Conservation (phyloP, 2,113 vertebrate species). For the Oncorhynchus kisutch region DNA sequence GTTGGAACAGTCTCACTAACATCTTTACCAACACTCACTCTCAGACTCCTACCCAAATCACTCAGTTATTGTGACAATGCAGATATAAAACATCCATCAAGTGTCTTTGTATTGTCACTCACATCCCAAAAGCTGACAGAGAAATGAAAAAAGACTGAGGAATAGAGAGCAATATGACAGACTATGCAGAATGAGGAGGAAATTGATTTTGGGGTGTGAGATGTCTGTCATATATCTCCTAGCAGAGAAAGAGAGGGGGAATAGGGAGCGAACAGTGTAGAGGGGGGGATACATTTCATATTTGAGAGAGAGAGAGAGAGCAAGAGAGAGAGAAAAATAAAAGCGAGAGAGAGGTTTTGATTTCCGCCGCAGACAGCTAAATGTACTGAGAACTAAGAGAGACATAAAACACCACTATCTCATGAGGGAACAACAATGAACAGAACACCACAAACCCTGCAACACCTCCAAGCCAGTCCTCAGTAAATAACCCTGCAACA, state of each 20-base stretch:
- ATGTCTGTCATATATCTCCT: slow-evolving; percentile 24
- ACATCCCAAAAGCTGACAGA: slow-evolving; percentile 13
- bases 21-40: too few relatives aligned
- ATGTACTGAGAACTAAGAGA: background rate
- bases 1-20: too few relatives aligned
- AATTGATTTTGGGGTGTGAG: background rate
- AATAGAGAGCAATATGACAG: slow-evolving; percentile 22
- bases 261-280: background rate
- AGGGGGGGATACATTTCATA: background rate
- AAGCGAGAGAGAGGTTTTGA: background rate
- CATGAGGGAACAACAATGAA: too few relatives aligned
- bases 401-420: too few relatives aligned
- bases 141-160: slow-evolving; percentile 11
- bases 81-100: slow-evolving; percentile 35
- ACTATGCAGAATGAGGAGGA: slow-evolving; percentile 1
- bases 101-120: slow-evolving; percentile 24
- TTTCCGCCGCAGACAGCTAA: background rate
- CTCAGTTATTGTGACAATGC: slow-evolving; percentile 12
- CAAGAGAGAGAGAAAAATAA: background rate
- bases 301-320: background rate
- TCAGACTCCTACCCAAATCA: too few relatives aligned
- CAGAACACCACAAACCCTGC: too few relatives aligned
- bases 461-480: too few relatives aligned
- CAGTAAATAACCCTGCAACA: too few relatives aligned
- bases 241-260: background rate